phyloP scores from a whole-genome alignment of 2,888 invertebrate species.

The Euclidia mi region DNA sequence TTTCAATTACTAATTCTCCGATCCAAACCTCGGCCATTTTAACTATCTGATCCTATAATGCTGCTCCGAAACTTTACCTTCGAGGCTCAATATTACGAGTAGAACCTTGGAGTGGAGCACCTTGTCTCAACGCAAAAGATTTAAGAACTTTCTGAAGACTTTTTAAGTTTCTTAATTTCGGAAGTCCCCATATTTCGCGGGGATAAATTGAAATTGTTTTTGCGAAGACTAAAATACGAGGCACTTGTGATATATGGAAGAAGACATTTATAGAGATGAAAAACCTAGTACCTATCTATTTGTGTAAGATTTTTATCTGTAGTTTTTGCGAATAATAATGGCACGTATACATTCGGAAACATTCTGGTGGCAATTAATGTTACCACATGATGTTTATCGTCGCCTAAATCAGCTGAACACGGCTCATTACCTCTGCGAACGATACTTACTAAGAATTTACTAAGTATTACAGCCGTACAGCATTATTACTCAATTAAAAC shows the following conservation, averaged over 20 bases:
- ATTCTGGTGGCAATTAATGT: slow-evolving; percentile 6
- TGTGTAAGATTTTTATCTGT: no score
- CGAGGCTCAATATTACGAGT: slow-evolving; percentile 66
- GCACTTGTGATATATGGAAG: slow-evolving; percentile 26
- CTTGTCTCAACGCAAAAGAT: slow-evolving; percentile 74
- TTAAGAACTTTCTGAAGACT: slow-evolving; percentile 72
- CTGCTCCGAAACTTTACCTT: slow-evolving; percentile 55
- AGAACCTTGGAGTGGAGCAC: slow-evolving; percentile 59
- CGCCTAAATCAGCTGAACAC: slow-evolving; percentile 46
- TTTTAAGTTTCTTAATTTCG: slow-evolving; percentile 78
- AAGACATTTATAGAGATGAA: neutral
- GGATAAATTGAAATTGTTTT: slow-evolving; percentile 71
- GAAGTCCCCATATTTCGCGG: slow-evolving; percentile 66
- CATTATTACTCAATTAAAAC: slow-evolving; percentile 61
- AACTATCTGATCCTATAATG: slow-evolving; percentile 58
- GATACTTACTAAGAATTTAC: slow-evolving; percentile 49
- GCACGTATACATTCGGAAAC: neutral
- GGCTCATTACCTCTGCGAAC: slow-evolving; percentile 41
- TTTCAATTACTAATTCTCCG: slow-evolving; percentile 51
- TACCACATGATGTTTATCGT: slow-evolving; percentile 32
- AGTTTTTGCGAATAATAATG: neutral
- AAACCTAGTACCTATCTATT: neutral
- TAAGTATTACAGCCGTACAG: slow-evolving; percentile 37
- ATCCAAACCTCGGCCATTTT: slow-evolving; percentile 48
- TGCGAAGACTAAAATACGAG: slow-evolving; percentile 33